phyloP scores from a whole-genome alignment of 2,113 vertebrate genomes.

The Hepsetus odoe region DNA sequence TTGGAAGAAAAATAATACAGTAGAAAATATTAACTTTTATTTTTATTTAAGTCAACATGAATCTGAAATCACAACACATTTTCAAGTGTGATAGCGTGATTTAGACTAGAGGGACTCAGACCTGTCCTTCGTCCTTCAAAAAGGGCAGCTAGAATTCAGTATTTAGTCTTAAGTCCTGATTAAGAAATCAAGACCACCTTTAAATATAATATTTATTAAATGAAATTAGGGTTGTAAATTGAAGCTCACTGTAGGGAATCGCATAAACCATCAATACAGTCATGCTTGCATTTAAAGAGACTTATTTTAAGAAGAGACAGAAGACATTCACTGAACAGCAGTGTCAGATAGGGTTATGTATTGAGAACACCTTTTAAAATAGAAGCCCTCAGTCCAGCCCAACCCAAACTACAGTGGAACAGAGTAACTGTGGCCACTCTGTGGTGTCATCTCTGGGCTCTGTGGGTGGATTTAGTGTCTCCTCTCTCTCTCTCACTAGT shows the following conservation, averaged over 20 bases:
- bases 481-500: not conserved
- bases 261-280: not conserved
- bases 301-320: not conserved
- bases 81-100: too few relatives aligned
- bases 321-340: not conserved
- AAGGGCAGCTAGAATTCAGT: too few relatives aligned
- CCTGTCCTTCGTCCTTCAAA: too few relatives aligned
- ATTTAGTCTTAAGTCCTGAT: too few relatives aligned
- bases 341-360: conserved; percentile 28
- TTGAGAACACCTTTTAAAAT: conserved; percentile 34
- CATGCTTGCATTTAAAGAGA: not conserved
- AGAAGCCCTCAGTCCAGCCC: conserved; percentile 29
- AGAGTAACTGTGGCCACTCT: conserved; percentile 38
- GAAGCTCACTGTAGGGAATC: not conserved
- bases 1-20: not conserved
- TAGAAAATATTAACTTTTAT: too few relatives aligned
- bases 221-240: not conserved
- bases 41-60: too few relatives aligned
- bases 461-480: conserved; percentile 16
- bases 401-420: conserved; percentile 42
- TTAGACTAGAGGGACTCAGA: too few relatives aligned
- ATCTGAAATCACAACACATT: too few relatives aligned
- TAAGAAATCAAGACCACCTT: too few relatives aligned
- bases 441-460: conserved; percentile 22
- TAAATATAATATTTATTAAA: too few relatives aligned